Percentiles rank a stretch among this genome's conserved stretches.
phyloP scores from a whole-genome alignment of 2,888 invertebrate species.

The Ennomos quercinarius region DNA sequence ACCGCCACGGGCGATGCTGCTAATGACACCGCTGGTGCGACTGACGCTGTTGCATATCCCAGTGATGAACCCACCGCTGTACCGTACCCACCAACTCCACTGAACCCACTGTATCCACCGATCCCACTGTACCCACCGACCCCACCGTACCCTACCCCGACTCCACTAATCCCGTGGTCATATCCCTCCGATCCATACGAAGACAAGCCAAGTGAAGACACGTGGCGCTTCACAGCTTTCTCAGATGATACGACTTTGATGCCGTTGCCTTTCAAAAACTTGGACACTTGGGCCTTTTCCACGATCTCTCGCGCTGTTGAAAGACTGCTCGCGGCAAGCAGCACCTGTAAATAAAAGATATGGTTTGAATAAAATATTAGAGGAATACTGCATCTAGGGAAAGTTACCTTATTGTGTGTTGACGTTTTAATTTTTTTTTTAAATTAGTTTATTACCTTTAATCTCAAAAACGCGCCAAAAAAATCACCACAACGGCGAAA shows the following conservation, averaged over 20 bases:
- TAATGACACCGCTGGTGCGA: neutral
- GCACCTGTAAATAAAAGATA: slow-evolving; percentile 59
- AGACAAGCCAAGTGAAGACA: slow-evolving; percentile 35
- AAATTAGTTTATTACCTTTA: too few species aligned
- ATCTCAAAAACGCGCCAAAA: too few species aligned
- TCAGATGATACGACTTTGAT: slow-evolving; percentile 66
- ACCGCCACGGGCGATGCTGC: slow-evolving; percentile 35
- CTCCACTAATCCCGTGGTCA: slow-evolving; percentile 10
- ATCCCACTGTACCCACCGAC: neutral
- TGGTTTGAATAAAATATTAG: too few species aligned
- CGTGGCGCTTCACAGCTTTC: slow-evolving; percentile 71
- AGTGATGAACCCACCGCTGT: slow-evolving; percentile 8
- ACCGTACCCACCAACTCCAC: slow-evolving; percentile 1
- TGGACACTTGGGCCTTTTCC: slow-evolving; percentile 63
- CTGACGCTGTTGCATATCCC: slow-evolving; percentile 14
- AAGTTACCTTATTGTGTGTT: too few species aligned
- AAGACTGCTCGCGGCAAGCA: slow-evolving; percentile 69
- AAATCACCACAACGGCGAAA: too few species aligned
- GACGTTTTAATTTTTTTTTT: too few species aligned
- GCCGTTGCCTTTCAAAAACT: slow-evolving; percentile 65
- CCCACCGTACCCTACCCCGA: neutral
- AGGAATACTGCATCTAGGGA: too few species aligned
- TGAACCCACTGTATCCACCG: neutral
- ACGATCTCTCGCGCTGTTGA: slow-evolving; percentile 64
- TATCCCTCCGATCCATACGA: slow-evolving; percentile 16